Evolutionary conservation across 2,113 vertebrate genomes (phyloP).

Genomic region (Nanorana parkeri): DNA sequence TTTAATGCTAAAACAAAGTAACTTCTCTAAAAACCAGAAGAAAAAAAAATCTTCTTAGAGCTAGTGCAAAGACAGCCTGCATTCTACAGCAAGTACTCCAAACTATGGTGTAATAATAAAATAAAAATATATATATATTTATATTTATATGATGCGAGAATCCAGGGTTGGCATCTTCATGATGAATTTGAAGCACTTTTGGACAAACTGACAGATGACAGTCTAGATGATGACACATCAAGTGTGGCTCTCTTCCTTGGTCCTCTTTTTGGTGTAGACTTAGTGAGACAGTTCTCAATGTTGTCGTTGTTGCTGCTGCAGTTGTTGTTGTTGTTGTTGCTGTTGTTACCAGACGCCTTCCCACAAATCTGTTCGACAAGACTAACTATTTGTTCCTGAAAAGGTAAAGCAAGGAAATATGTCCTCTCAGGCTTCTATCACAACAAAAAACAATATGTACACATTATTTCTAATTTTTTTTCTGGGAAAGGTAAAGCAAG

Average conservation of each 20-base stretch:
- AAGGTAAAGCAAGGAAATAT: not conserved
- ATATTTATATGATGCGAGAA: conserved; percentile 71
- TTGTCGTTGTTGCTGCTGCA: conserved; percentile 36
- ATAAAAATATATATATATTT: conserved; percentile 76
- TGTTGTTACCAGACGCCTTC: conserved; percentile 80
- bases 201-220: conserved; percentile 86
- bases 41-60: conserved; percentile 90
- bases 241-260: conserved; percentile 91
- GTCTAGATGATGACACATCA: conserved; percentile 88
- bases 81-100: conserved; percentile 90
- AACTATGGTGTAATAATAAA: conserved; percentile 89
- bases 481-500: no score
- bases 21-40: conserved; percentile 88
- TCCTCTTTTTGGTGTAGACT: conserved; percentile 90
- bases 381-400: conserved; percentile 95
- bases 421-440: no score
- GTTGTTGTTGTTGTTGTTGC: no score
- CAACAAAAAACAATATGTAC: no score
- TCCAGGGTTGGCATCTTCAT: conserved; percentile 78
- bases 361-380: conserved; percentile 96
- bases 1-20: conserved; percentile 95
- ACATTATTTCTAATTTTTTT: no score
- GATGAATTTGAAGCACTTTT: conserved; percentile 88
- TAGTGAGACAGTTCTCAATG: conserved; percentile 83
- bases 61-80: conserved; percentile 99